A percentile compares a stretch with the other conserved stretches of the same genome.
Evolutionary conservation across 2,888 invertebrate species (phyloP).

Genomic region (Argyresthia albistria): DNA sequence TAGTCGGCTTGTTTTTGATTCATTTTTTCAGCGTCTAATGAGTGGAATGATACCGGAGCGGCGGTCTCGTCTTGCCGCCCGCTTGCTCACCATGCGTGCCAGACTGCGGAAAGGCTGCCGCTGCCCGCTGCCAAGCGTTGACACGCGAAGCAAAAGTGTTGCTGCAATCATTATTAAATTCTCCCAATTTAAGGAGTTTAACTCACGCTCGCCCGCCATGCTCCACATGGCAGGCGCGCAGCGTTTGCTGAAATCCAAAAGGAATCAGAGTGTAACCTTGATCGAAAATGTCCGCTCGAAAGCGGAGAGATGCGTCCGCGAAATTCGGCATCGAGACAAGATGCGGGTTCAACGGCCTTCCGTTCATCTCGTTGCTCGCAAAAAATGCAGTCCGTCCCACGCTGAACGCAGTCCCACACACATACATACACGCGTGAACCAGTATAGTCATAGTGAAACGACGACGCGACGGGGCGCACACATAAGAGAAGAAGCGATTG

Average conservation of each 20-base stretch:
- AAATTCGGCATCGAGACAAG: constrained; percentile 53
- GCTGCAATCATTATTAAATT: constrained; percentile 16
- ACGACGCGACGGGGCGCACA: constrained; percentile 20
- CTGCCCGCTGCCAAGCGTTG: constrained; percentile 17
- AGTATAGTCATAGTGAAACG: not conserved
- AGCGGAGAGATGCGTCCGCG: constrained; percentile 43
- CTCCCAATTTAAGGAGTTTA: not conserved
- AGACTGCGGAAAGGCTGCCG: constrained; percentile 11
- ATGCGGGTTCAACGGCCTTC: constrained; percentile 53
- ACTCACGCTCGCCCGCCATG: not conserved
- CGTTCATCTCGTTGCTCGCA: constrained; percentile 59
- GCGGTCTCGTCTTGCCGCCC: constrained; percentile 24
- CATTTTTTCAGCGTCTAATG: constrained; percentile 35
- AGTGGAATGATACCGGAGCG: constrained; percentile 36
- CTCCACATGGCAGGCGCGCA: too few species aligned
- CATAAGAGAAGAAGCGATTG: constrained; percentile 36
- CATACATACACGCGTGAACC: constrained; percentile 6
- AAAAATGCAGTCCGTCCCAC: constrained; percentile 70
- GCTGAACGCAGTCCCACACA: constrained; percentile 55
- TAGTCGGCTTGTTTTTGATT: constrained; percentile 32
- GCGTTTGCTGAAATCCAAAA: too few species aligned
- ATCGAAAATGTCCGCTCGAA: not conserved
- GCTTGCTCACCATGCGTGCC: constrained; percentile 45
- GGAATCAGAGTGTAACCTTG: constrained; percentile 3
- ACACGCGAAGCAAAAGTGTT: constrained; percentile 24